Evolutionary conservation across 2,797 vertebrate genomes (phyloP).

Genomic region (Muscicapa comitata): DNA sequence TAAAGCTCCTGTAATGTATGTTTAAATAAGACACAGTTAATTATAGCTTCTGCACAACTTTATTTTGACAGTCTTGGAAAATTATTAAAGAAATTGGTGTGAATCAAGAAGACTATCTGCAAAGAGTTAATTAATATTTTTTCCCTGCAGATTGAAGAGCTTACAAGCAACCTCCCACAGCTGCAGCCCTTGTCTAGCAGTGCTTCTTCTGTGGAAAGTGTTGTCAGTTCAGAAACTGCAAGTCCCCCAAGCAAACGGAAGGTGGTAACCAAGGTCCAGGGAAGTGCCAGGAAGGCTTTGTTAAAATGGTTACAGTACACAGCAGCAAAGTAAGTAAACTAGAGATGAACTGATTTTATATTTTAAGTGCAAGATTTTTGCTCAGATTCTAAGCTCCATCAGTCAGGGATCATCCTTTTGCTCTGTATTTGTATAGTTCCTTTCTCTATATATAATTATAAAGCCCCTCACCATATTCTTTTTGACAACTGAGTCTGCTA

Average conservation of each 20-base stretch:
- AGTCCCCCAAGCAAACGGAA: conserved; percentile 94
- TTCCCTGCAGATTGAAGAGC: conserved; percentile 87
- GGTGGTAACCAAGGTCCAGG: conserved; percentile 84
- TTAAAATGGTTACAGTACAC: conserved; percentile 93
- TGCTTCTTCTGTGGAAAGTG: conserved; percentile 89
- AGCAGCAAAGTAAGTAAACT: conserved; percentile 84
- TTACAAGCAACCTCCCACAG: conserved; percentile 91
- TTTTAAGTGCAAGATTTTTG: background rate
- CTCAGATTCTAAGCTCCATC: background rate
- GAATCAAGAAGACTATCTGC: background rate
- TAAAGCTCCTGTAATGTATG: background rate
- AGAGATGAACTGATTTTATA: background rate
- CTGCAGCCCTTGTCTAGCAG: conserved; percentile 86
- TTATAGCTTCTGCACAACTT: background rate
- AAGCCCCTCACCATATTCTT: background rate
- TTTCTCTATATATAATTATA: background rate
- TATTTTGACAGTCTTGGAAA: background rate
- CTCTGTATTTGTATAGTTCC: background rate
- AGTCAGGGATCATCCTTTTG: background rate
- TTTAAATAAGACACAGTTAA: background rate
- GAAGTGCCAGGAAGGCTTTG: conserved; percentile 90
- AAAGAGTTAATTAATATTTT: background rate
- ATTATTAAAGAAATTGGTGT: background rate
- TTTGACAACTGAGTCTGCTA: background rate
- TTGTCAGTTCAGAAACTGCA: conserved; percentile 84